Evolutionary conservation across 2,797 vertebrate species (phyloP).

Genomic region (Sebastes iracundus): DNA sequence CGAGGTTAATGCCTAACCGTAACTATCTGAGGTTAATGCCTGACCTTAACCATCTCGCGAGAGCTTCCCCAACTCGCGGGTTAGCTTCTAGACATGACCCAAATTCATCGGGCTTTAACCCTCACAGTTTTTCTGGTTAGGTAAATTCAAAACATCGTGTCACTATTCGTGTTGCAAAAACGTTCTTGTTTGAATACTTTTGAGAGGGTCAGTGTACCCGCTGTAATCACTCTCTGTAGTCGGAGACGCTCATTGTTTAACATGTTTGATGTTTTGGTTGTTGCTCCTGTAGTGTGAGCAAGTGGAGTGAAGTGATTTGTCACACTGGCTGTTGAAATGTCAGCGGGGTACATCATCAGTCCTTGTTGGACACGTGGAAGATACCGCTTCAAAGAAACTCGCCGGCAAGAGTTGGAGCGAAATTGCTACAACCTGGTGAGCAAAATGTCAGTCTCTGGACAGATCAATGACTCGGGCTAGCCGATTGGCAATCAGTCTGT

Average conservation of each 20-base stretch:
- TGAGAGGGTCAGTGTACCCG: slow-evolving; percentile 13
- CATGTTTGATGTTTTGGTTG: slow-evolving; percentile 48
- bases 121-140: background rate
- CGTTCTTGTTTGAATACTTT: slow-evolving; percentile 11
- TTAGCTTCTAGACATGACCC: too few species aligned
- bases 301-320: slow-evolving; percentile 26
- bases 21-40: too few species aligned
- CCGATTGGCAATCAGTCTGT: background rate
- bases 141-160: background rate
- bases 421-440: slow-evolving; percentile 30
- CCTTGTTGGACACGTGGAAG: slow-evolving; percentile 41
- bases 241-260: slow-evolving; percentile 32
- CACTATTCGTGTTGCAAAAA: background rate
- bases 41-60: too few species aligned
- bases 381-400: slow-evolving; percentile 39
- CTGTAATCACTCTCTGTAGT: slow-evolving; percentile 17
- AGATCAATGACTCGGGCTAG: background rate
- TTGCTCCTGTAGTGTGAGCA: slow-evolving; percentile 16
- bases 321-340: slow-evolving; percentile 55
- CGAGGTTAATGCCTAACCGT: too few species aligned
- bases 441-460: slow-evolving; percentile 21
- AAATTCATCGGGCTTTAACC: background rate
- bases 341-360: slow-evolving; percentile 50
- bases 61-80: too few species aligned
- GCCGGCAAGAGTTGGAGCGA: slow-evolving; percentile 17